A percentile compares a stretch with the other conserved stretches of the same genome.
These are phyloP conservation scores for Tupiocoris notatus DNA, from an alignment of 2,888 invertebrate genomes.

Conservation along the genomic window DNA sequence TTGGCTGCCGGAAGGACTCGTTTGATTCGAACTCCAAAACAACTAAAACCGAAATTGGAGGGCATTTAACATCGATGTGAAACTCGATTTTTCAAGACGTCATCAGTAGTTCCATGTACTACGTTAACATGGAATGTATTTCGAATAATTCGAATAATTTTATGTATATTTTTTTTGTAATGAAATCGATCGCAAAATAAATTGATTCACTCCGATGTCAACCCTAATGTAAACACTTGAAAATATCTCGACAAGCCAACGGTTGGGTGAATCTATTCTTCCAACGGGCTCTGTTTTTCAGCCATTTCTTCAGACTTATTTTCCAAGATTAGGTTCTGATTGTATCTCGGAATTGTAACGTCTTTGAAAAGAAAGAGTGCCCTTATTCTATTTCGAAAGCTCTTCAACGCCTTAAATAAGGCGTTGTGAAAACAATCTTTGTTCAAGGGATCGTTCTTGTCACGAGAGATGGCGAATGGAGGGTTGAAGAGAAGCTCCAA, in stretches of 20 bases:
- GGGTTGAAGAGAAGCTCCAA: background rate
- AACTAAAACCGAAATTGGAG: too few relatives aligned
- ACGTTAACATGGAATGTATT: too few relatives aligned
- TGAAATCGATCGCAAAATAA: too few relatives aligned
- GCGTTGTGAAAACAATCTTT: background rate
- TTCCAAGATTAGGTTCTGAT: background rate
- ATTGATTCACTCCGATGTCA: background rate
- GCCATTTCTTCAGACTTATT: background rate
- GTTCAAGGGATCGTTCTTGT: background rate
- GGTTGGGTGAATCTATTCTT: background rate
- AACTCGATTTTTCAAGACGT: too few relatives aligned
- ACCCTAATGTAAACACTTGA: background rate
- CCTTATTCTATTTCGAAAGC: background rate
- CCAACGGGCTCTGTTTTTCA: background rate
- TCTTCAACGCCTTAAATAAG: background rate
- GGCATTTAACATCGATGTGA: too few relatives aligned
- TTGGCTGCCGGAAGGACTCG: too few relatives aligned
- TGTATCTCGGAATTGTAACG: background rate
- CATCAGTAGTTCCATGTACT: too few relatives aligned
- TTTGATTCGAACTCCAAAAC: too few relatives aligned
- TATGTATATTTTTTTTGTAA: too few relatives aligned
- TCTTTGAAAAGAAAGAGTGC: background rate
- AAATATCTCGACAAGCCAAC: background rate
- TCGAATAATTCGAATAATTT: too few relatives aligned
- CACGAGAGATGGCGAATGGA: background rate